These are phyloP conservation scores for Muscina levida DNA, from an alignment of 2,888 invertebrate genomes.

Conservation along the genomic window DNA sequence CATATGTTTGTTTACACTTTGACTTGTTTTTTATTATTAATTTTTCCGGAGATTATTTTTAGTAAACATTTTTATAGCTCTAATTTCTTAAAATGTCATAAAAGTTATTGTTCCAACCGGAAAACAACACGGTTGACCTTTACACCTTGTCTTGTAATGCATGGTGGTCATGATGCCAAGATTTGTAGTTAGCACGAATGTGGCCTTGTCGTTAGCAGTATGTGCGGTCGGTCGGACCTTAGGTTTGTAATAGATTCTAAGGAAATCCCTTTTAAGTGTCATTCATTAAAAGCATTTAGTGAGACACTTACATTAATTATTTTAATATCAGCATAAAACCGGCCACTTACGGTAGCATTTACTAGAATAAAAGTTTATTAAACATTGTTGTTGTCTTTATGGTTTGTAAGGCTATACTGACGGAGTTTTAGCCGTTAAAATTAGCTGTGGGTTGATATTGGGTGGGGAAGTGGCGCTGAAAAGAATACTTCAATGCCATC, in stretches of 20 bases:
- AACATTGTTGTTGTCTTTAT: no score
- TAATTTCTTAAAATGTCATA: background rate
- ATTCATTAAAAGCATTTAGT: slow-evolving; percentile 12
- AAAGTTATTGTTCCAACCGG: slow-evolving; percentile 19
- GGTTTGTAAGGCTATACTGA: no score
- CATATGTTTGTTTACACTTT: slow-evolving; percentile 39
- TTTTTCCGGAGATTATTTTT: slow-evolving; percentile 46
- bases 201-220: background rate
- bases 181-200: background rate
- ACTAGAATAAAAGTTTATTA: no score
- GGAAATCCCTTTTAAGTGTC: slow-evolving; percentile 23
- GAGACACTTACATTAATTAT: no score
- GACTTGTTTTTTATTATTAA: slow-evolving; percentile 23
- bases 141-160: background rate
- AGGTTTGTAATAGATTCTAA: slow-evolving; percentile 18
- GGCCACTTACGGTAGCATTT: no score
- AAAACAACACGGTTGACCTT: slow-evolving; percentile 15
- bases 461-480: no score
- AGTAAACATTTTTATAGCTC: slow-evolving; percentile 50
- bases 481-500: no score
- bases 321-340: no score
- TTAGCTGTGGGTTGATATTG: no score
- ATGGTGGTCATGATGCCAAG: background rate
- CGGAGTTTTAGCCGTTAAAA: no score
- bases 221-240: background rate